Base-by-base conservation (phyloP, 1,140 invertebrate species). In the Parapsyche elsis region DNA sequence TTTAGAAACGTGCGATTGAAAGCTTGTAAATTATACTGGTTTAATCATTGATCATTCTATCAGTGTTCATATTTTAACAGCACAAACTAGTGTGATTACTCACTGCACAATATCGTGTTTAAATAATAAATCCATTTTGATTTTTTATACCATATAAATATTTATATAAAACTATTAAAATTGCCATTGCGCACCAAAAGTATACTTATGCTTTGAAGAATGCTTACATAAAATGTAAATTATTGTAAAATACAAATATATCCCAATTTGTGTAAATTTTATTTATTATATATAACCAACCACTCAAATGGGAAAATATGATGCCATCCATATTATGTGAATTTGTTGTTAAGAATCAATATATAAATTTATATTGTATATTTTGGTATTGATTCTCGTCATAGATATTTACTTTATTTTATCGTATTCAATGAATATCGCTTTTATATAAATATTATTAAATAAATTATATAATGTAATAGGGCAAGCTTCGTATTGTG, bases 381-480 rank as follows among this genome's bases (percentile, higher is more conserved):
- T 73, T 73, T 73, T 73, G 30, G 38, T 73, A 73, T 46, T 16
- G 26, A 73, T 46, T 73, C 71, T 71, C 26, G 67, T 71, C 21
- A 61, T 61, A 61, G 57, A 53, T 38, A 38, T 38, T 38, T 26
- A 71, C 23, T 30, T 30, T 71, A 10, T 12, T n/a, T 71, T 71
- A 21, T 19, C 14, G 16, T 19, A 61, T 61, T 61, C 7, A 19
- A 61, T 19, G 16, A 61, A 38, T 19, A 61, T 19, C 21, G 57
- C 57, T 61, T 61, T 61, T 38, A 38, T 38, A 38, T 38, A 38
- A 38, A 38, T 38, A 38, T n/a, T 38, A 38, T 38, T 38, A n/a
- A n/a, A n/a, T n/a, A 57, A 57, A 61, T 19, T 61, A 19, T 61
- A 19, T 19, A n/a, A 53, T 53, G 49, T 53, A 38, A 53, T 53